Evolutionary conservation across 2,797 vertebrate species (phyloP).

Genomic region (Morus bassanus): DNA sequence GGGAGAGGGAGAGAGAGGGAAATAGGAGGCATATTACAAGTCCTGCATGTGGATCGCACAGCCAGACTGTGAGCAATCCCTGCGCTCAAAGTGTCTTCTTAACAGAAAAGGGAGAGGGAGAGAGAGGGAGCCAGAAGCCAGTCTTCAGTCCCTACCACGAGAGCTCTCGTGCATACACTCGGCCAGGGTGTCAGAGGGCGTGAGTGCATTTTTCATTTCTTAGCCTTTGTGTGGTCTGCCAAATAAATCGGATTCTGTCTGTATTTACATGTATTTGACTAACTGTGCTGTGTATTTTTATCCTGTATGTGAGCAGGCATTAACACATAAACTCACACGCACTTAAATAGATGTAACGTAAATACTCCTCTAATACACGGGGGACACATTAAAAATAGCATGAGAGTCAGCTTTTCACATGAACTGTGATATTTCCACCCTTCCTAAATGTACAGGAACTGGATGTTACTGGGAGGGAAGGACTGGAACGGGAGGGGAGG

Average conservation of each 20-base stretch:
- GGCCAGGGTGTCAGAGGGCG: constrained; percentile 61
- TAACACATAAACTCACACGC: not conserved
- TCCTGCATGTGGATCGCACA: constrained; percentile 82
- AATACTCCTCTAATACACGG: not conserved
- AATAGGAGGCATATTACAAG: constrained; percentile 84
- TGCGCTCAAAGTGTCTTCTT: constrained; percentile 79
- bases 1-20: constrained; percentile 59
- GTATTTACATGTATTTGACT: constrained; percentile 54
- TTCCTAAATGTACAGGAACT: not conserved
- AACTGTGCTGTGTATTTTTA: constrained; percentile 28
- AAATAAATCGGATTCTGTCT: constrained; percentile 45
- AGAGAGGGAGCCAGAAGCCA: constrained; percentile 73
- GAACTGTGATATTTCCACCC: not conserved
- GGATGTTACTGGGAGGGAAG: not conserved
- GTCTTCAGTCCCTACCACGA: constrained; percentile 37
- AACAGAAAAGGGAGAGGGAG: constrained; percentile 72
- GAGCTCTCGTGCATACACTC: constrained; percentile 21
- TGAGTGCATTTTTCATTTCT: constrained; percentile 72
- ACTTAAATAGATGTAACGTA: not conserved
- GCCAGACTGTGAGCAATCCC: constrained; percentile 81
- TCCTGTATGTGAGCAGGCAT: constrained; percentile 20
- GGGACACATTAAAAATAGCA: not conserved
- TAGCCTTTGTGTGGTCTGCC: constrained; percentile 61
- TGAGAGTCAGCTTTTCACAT: not conserved
- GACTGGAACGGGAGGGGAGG: not conserved